Base-by-base conservation (phyloP, 2,888 invertebrate genomes). In the Eucera pruinosa region DNA sequence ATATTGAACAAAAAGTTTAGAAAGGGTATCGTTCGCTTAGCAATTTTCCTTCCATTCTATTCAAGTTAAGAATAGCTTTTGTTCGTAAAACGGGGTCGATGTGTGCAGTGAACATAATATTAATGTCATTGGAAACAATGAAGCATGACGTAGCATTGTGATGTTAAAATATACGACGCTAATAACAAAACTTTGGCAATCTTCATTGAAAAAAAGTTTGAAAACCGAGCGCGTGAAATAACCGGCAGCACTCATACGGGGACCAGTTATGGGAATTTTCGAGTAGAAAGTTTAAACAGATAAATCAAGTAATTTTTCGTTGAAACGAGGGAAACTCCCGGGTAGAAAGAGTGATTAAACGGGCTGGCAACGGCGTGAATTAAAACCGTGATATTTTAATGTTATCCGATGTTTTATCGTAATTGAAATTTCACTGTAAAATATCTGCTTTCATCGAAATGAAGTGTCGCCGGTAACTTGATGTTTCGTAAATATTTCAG, bases 141-240 rank as follows among this genome's bases (percentile, higher is more conserved):
- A 68, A 50, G 39, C 52, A 54, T 48, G 57, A 47, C 54, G 47
- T n/a, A n/a, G 67, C 55, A 85, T 85, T 81, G 78, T 84, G 55
- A 60, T 78, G 69, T 62, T 70, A 78, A 76, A 79, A 70, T 84
- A 71, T 77, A 78, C 61, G 80, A 70, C 58, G 73, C 76, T 80
- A 81, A 86, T 85, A 86, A 81, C 82, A 77, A 85, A 87, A 87
- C 79, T 86, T 86, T 83, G 66, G 77, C 81, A 86, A 87, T 86
- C 82, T 86, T 82, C 65, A 73, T 82, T 72, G 82, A 78, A 80
- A 70, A 73, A 82, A 67, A 79, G 75, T 85, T 85, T 70, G 41
- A 57, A 65, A 68, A 62, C 41, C 43, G 41, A 18, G 33, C 57
- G 13, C 15, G 54, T 39, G 60, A 57, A 70, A 75, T 57, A 66